A percentile compares a stretch with the other conserved stretches of the same genome.
Conservation (phyloP, 2,888 invertebrate species). For the Agrypnus murinus region DNA sequence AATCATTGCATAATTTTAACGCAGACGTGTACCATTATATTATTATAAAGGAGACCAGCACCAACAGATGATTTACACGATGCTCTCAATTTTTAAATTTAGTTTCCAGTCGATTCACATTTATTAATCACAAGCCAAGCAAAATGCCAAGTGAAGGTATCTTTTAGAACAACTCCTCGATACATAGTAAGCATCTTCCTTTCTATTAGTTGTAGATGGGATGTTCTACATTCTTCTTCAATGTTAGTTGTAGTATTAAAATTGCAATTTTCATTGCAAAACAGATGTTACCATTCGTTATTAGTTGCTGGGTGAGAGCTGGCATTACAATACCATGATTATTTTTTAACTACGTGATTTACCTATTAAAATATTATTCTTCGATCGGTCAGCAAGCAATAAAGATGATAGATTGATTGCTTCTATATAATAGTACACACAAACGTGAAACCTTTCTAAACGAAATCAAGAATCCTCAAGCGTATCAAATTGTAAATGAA, state of each 20-base stretch:
- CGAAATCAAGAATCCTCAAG: not conserved
- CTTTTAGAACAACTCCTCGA: slow-evolving; percentile 20
- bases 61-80: not conserved
- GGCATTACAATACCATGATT: not conserved
- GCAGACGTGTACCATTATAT: not conserved
- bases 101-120: not conserved
- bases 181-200: slow-evolving; percentile 26
- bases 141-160: slow-evolving; percentile 30
- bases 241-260: slow-evolving; percentile 13
- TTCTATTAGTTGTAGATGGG: slow-evolving; percentile 7
- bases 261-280: slow-evolving; percentile 25
- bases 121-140: not conserved
- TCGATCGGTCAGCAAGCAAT: not conserved
- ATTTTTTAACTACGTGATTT: slow-evolving; percentile 7
- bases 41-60: too few relatives aligned
- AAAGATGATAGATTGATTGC: not conserved
- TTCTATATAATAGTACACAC: not conserved
- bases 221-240: slow-evolving; percentile 28
- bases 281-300: not conserved
- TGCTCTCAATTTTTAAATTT: slow-evolving; percentile 11
- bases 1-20: slow-evolving; percentile 9
- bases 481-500: slow-evolving; percentile 1
- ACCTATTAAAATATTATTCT: not conserved
- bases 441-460: not conserved
- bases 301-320: not conserved